phyloP scores from a whole-genome alignment of 2,797 vertebrate species.

The Pteropus rufus region DNA sequence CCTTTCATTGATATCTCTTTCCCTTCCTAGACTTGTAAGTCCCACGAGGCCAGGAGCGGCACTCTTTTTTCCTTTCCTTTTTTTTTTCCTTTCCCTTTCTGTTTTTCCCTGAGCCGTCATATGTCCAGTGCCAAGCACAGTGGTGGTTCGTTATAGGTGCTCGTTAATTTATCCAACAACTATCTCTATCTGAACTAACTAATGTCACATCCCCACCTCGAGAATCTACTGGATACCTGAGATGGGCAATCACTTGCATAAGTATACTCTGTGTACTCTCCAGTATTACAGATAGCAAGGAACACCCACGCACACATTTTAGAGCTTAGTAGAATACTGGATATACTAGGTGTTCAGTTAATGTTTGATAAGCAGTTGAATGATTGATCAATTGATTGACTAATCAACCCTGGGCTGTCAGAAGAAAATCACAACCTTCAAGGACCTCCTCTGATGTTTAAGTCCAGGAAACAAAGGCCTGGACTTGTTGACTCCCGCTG shows the following conservation, averaged over 20 bases:
- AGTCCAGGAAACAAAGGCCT: not conserved
- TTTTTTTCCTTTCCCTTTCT: not conserved
- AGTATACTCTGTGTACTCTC: not conserved
- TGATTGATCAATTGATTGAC: not conserved
- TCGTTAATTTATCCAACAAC: not conserved
- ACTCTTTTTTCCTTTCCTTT: not conserved
- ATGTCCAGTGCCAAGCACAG: not conserved
- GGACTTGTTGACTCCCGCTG: not conserved
- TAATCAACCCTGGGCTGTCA: not conserved
- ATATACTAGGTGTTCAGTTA: not conserved
- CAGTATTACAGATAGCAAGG: not conserved
- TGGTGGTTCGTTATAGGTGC: not conserved
- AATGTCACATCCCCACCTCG: not conserved
- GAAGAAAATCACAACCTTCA: not conserved
- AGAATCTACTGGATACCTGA: not conserved
- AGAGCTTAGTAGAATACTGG: not conserved
- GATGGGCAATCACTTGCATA: not conserved
- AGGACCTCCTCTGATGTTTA: not conserved
- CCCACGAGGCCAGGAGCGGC: not conserved
- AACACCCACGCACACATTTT: not conserved
- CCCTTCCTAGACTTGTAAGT: not conserved
- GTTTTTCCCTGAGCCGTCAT: not conserved
- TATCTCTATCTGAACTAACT: not conserved
- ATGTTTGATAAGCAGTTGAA: not conserved
- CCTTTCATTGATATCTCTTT: not conserved